Evolutionary conservation across 2,113 vertebrate genomes (phyloP), one percentile per base, ranked within the genome.

Genomic region (Romanogobio albipinnatus): DNA sequence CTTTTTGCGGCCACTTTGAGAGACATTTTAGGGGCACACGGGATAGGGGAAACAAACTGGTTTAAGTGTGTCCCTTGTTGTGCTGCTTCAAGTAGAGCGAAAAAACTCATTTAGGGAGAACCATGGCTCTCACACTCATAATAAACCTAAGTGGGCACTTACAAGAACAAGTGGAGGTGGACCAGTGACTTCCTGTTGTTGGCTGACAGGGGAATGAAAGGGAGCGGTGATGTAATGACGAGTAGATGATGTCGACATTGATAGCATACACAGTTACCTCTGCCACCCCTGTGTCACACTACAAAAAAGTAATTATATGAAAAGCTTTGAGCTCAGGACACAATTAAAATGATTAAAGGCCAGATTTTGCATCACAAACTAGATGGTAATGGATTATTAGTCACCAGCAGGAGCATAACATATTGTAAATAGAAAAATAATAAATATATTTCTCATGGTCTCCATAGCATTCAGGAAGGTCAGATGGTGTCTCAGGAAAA

Each of bases 331-430:
- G 88, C 86, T 88, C 84, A 66, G 74, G 83, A 86, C 78, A 89
- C 88, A 89, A 87, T 87, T 88, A 85, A 85, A 89, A 76, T 88
- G 86, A 92, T 92, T 91, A 88, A 86, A 89, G 87, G 90, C 88
- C 74, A 87, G 80, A 61, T 87, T 89, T 89, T 76, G 83, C 59
- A 85, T 56, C 87, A 70, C 26, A 92, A 88, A 86, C 83, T 29
- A 45, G 15, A 15, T 49, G 61, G 79, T 51, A 47, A 61, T 80
- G 59, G 77, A 84, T 85, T 51, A 59, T 56, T 4, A 64, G 78
- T 59, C 36, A n/a, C 36, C 26, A 66, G 36, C 36, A 14, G 6
- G n/a, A 49, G 64, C 84, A 66, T 79, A 86, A 13, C 6, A 36
- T 11, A 43, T 39, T 4, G 64, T 70, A 22, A 70, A 76, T 24